Conservation (phyloP, 2,888 invertebrate species). For the Rhamphomyia laevipes region DNA sequence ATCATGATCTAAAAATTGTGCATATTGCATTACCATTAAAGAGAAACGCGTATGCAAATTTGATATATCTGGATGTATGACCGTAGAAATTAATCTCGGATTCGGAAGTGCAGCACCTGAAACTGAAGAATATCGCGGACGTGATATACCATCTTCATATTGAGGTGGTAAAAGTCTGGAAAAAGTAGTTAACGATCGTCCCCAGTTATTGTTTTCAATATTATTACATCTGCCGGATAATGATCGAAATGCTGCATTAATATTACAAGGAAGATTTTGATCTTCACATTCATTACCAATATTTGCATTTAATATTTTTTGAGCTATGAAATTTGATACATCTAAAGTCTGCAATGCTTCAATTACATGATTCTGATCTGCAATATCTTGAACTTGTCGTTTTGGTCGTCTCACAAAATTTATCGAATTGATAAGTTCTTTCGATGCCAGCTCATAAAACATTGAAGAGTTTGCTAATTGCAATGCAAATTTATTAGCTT, state of each 20-base stretch:
- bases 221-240: slow-evolving; percentile 83
- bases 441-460: slow-evolving; percentile 75
- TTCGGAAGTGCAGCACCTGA: slow-evolving; percentile 72
- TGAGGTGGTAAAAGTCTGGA: slow-evolving; percentile 72
- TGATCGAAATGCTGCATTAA: slow-evolving; percentile 52
- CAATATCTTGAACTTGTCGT: slow-evolving; percentile 45
- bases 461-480: slow-evolving; percentile 76
- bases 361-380: slow-evolving; percentile 52
- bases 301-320: slow-evolving; percentile 43
- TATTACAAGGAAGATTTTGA: slow-evolving; percentile 56
- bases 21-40: slow-evolving; percentile 89
- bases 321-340: slow-evolving; percentile 54
- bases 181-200: slow-evolving; percentile 75
- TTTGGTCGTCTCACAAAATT: slow-evolving; percentile 45
- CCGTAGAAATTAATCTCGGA: slow-evolving; percentile 73
- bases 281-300: slow-evolving; percentile 63
- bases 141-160: slow-evolving; percentile 81
- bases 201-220: slow-evolving; percentile 66
- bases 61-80: slow-evolving; percentile 84
- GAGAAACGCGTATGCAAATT: slow-evolving; percentile 80
- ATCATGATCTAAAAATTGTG: slow-evolving; percentile 90
- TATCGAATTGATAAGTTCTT: slow-evolving; percentile 62
- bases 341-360: slow-evolving; percentile 71
- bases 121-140: slow-evolving; percentile 60
- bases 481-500: slow-evolving; percentile 74